Base-by-base conservation (phyloP, 2,797 vertebrate species). In the Gymnocypris eckloni region DNA sequence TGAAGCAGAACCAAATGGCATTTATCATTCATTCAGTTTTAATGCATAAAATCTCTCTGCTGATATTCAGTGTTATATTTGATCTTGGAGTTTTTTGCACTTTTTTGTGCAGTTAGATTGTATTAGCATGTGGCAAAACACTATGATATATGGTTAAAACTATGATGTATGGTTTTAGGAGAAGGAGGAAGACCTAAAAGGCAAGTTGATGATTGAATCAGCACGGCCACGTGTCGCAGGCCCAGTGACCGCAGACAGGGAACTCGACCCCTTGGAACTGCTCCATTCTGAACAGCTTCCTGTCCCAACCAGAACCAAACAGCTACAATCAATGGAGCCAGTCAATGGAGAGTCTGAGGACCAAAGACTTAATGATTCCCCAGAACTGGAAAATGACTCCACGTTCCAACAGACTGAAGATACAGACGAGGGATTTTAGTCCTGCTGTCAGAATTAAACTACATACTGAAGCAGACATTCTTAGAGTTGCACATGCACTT, bases 161-260 rank as follows among this genome's bases (percentile, higher is more conserved):
- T 33, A 33, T 33, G 33, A 33, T 33, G 2, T 33, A 33, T 33
- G 2, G 7, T 82, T 20, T 80, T 88, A 97, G 95, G 86, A 83
- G 88, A 93, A 89, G 84, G 94, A 97, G 92, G 92, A 96, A 0
- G 90, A 97, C 90, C 89, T 94, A 72, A 96, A 93, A 82, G 93
- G 90, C 81, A 94, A 82, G 28, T 90, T 96, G 79, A 88, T 92
- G 88, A 86, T 88, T 76, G 94, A 92, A 89, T 94, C 95, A 0
- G 93, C 94, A 0, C 90, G 86, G 1, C 90, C 90, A 1, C 92
- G 90, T 43, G 54, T 52, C 16, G 86, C 73, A 0, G 81, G 86
- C 33, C 56, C 45, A 7, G 56, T 20, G 20, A 87, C 80, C 2
- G 81, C 77, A 0, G 70, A 79, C 9, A 87, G 90, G 5, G 2